A percentile compares a stretch with the other conserved stretches of the same genome.
Conservation (phyloP, 2,797 vertebrate species). For the Acrossocheilus wenchowensis region DNA sequence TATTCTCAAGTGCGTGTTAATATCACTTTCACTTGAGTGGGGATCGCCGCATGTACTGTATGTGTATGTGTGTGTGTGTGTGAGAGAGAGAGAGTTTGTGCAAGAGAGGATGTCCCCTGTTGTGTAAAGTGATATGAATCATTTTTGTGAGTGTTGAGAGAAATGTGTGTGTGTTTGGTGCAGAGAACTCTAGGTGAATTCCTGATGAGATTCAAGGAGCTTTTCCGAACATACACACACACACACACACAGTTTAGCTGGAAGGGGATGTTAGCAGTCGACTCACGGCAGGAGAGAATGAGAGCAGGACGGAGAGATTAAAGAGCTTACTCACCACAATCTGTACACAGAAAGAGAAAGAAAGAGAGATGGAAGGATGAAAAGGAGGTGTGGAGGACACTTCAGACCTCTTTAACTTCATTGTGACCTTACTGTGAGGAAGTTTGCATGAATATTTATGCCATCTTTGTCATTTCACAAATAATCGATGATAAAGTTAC, state of each 20-base stretch:
- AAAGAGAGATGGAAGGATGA: constrained; percentile 3
- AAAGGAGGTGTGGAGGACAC: constrained; percentile 36
- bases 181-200: constrained; percentile 58
- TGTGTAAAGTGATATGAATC: constrained; percentile 18
- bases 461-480: neutral
- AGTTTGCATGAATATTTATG: neutral
- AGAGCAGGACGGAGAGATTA: constrained; percentile 51
- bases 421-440: constrained; percentile 7
- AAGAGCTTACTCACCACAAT: constrained; percentile 56
- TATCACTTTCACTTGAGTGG: neutral
- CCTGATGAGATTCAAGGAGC: constrained; percentile 50
- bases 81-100: neutral
- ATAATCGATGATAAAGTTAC: neutral
- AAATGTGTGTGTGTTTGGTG: constrained; percentile 48
- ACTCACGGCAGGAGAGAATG: constrained; percentile 45
- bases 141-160: constrained; percentile 9
- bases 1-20: constrained; percentile 1
- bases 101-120: constrained; percentile 10
- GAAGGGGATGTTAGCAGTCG: constrained; percentile 45
- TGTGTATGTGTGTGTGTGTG: neutral
- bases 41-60: neutral
- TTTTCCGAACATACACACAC: constrained; percentile 26
- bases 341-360: constrained; percentile 44
- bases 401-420: constrained; percentile 8
- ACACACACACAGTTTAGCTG: constrained; percentile 36